Base-by-base conservation (phyloP, 2,113 vertebrate species). In the Gymnocephalus cernua region DNA sequence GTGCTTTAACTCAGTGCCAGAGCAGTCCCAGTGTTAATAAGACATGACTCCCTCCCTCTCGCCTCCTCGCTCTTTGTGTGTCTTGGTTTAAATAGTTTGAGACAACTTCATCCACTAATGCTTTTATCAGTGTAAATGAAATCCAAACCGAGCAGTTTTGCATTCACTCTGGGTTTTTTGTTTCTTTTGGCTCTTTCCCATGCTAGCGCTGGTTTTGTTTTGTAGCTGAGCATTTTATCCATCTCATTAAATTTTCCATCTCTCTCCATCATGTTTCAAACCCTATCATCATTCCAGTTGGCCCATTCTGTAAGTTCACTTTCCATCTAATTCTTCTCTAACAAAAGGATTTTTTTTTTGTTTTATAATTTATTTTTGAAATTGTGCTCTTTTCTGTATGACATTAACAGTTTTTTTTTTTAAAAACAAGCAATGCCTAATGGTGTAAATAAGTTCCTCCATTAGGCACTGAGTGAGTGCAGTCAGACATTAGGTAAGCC, bases 11-110 rank as follows among this genome's bases (percentile, higher is more conserved):
- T 90, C 91, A 81, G 80, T 91, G 92, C 87, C 85, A 77, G 90
- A 91, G 80, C 86, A 86, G 84, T 89, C 76, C 67, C 84, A 70
- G 79, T 88, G 93, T 91, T 93, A 93, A 93, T 92, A 91, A 91
- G 91, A 93, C 85, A 90, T 93, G 90, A 87, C 79, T 91, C 90
- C 79, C 67, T 79, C 59, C 69, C 62, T 54, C 74, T 72, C 50
- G 35, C 69, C 41, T 48, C 70, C 48, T 77, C 48, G 2, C 54
- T 63, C 44, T 57, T 59, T 57, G 61, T 72, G 45, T 72, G 67
- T 81, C 83, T 76, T 59, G 66, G 56, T 85, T 90, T 77, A 83
- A 89, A 91, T 75, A 62, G 82, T 79, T 82, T 86, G 63, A 67
- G 86, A 78, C 66, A 64, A 86, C 74, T 87, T 90, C 82, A 76